Conservation (phyloP, 2,113 vertebrate genomes). For the Bagarius yarrelli region DNA sequence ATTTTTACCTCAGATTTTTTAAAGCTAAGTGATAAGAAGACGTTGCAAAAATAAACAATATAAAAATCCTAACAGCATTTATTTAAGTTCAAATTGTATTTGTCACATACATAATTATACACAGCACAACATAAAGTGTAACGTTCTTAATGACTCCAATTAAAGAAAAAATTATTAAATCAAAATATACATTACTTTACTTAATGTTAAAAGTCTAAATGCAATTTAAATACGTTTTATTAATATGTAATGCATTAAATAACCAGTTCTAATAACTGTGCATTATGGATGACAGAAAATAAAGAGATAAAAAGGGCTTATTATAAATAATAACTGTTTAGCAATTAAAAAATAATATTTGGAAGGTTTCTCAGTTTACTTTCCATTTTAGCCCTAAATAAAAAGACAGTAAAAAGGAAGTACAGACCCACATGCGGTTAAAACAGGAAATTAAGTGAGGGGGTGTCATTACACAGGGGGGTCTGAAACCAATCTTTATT, state of each 20-base stretch:
- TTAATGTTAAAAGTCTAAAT: background rate
- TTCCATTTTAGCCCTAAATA: background rate
- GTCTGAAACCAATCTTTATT: slow-evolving; percentile 39
- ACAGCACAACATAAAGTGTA: no score
- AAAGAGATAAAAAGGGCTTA: background rate
- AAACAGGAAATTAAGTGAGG: slow-evolving; percentile 30
- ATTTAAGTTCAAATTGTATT: no score
- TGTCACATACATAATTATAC: no score
- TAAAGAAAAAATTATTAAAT: no score
- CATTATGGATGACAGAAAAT: background rate
- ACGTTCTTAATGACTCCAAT: no score
- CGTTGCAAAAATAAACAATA: background rate
- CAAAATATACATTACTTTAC: no score
- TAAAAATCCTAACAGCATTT: no score
- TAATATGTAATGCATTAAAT: background rate
- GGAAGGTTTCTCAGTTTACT: background rate
- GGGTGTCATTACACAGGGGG: slow-evolving; percentile 1
- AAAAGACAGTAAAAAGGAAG: background rate
- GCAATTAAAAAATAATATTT: background rate
- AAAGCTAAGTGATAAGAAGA: no score
- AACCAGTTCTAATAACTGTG: background rate
- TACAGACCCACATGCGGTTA: slow-evolving; percentile 18
- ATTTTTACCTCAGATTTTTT: no score
- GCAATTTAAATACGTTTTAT: background rate
- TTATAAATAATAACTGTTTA: background rate